phyloP scores from a whole-genome alignment of 1,140 invertebrate species.

The Mizuhopecten yessoensis region DNA sequence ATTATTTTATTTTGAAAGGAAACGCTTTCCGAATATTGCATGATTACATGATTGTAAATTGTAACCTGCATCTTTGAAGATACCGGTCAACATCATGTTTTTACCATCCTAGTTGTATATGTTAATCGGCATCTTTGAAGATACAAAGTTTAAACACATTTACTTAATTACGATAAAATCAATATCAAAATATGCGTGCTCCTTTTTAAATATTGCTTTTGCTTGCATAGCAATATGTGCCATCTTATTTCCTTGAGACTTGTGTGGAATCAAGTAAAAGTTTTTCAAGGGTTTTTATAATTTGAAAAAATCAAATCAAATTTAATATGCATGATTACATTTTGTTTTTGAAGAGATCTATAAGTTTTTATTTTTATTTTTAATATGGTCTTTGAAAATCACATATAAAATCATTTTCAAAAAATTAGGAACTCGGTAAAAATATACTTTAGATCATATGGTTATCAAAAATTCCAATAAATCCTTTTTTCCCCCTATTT shows the following conservation, averaged over 20 bases:
- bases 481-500: too few relatives aligned
- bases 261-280: too few relatives aligned
- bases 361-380: too few relatives aligned
- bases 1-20: not conserved
- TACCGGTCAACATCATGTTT: not conserved
- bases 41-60: not conserved
- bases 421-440: too few relatives aligned
- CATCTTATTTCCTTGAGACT: not conserved
- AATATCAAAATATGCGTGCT: not conserved
- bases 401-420: too few relatives aligned
- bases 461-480: too few relatives aligned
- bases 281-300: too few relatives aligned
- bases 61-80: not conserved
- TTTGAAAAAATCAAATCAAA: too few relatives aligned
- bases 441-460: too few relatives aligned
- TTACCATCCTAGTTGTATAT: not conserved
- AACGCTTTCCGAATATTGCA: not conserved
- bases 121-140: not conserved
- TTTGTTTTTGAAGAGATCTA: too few relatives aligned
- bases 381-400: too few relatives aligned
- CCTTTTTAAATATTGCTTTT: not conserved
- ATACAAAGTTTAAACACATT: not conserved
- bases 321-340: too few relatives aligned
- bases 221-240: not conserved
- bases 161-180: not conserved